Percentiles rank a stretch among this genome's conserved stretches.
Conservation (phyloP, 1,140 invertebrate genomes). For the Drosophila dunni region DNA sequence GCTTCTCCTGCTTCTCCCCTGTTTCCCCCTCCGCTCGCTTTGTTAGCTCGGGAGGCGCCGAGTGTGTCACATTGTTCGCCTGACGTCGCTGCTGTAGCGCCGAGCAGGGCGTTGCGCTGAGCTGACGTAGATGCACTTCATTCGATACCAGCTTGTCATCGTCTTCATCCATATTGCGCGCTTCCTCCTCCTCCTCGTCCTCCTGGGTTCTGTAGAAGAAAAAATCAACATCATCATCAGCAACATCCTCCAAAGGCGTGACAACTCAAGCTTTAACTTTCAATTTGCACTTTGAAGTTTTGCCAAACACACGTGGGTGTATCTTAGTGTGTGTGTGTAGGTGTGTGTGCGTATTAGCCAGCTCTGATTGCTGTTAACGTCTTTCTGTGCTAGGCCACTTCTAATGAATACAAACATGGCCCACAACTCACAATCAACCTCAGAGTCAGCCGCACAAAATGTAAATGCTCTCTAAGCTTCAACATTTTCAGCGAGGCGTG, state of each 20-base stretch:
- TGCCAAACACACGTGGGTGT: slow-evolving; percentile 26
- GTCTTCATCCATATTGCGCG: slow-evolving; percentile 72
- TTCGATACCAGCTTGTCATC: slow-evolving; percentile 78
- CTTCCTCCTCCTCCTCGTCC: slow-evolving; percentile 53
- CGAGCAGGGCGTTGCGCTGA: slow-evolving; percentile 69
- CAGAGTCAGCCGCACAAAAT: slow-evolving; percentile 28
- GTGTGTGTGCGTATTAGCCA: slow-evolving; percentile 1
- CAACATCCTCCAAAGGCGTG: not conserved
- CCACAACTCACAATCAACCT: slow-evolving; percentile 34
- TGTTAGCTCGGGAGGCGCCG: slow-evolving; percentile 61
- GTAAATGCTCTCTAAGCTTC: slow-evolving; percentile 57
- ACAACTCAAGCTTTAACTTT: slow-evolving; percentile 33
- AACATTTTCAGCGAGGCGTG: slow-evolving; percentile 49
- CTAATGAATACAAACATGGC: slow-evolving; percentile 55
- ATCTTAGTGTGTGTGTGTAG: not conserved
- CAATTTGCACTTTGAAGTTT: slow-evolving; percentile 63
- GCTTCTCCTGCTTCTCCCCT: slow-evolving; percentile 23
- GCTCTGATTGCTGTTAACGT: slow-evolving; percentile 20
- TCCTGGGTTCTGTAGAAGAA: slow-evolving; percentile 44
- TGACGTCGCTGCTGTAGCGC: slow-evolving; percentile 59
- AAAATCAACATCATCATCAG: slow-evolving; percentile 10
- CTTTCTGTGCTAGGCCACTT: not conserved
- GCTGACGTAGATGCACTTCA: slow-evolving; percentile 74
- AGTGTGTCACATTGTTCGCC: slow-evolving; percentile 60
- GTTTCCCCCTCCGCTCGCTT: slow-evolving; percentile 32